A percentile compares a stretch with the other conserved stretches of the same genome.
phyloP scores from a whole-genome alignment of 2,888 invertebrate species.

The Ennomos quercinarius region DNA sequence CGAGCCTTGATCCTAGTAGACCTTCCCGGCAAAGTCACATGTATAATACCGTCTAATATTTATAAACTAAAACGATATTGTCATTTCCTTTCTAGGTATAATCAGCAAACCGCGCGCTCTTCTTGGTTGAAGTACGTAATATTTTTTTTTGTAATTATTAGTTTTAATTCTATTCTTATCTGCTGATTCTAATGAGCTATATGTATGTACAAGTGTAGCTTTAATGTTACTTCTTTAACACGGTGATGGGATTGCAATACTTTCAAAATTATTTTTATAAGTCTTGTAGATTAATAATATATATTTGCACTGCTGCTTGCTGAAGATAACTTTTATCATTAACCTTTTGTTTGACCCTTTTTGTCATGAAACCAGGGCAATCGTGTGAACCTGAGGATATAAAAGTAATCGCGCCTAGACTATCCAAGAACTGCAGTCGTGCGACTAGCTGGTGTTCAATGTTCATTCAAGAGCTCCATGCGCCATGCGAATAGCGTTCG shows the following conservation, averaged over 20 bases:
- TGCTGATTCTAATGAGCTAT: conserved; percentile 15
- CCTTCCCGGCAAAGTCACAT: conserved; percentile 67
- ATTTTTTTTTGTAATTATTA: conserved; percentile 55
- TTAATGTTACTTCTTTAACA: conserved; percentile 20
- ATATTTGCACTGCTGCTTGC: conserved; percentile 17
- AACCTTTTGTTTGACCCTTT: not conserved
- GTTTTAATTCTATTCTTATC: conserved; percentile 13
- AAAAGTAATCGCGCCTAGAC: not conserved
- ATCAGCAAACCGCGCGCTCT: conserved; percentile 82
- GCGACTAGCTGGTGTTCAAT: conserved; percentile 24
- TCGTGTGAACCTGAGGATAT: not conserved
- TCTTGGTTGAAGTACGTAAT: conserved; percentile 84
- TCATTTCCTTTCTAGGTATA: conserved; percentile 84
- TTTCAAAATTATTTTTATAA: conserved; percentile 23
- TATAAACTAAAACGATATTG: conserved; percentile 67
- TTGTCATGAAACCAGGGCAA: not conserved
- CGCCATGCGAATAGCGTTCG: conserved; percentile 48
- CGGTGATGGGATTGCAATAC: conserved; percentile 25
- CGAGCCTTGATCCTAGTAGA: conserved; percentile 79
- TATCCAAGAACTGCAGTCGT: conserved; percentile 29
- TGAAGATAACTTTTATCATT: conserved; percentile 5
- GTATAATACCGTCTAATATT: conserved; percentile 49
- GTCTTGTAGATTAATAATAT: conserved; percentile 6
- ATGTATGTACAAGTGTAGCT: conserved; percentile 3
- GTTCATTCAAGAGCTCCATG: conserved; percentile 44